phyloP scores from a whole-genome alignment of 2,797 vertebrate genomes.

The Gymnodraco acuticeps region DNA sequence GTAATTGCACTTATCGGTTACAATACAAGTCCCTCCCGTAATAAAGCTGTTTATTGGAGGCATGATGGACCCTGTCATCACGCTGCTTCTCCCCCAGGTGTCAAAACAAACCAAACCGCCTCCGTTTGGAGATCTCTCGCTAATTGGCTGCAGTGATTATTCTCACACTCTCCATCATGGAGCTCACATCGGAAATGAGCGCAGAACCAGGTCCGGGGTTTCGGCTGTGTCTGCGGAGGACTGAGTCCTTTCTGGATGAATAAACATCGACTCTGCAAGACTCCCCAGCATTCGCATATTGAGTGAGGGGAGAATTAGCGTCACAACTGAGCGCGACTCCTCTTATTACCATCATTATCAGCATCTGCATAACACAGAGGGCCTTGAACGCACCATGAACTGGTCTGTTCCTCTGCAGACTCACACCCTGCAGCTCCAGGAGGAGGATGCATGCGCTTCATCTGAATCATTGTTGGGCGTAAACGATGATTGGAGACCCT shows the following conservation, averaged over 20 bases:
- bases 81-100: slow-evolving; percentile 41
- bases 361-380: slow-evolving; percentile 73
- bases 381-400: slow-evolving; percentile 33
- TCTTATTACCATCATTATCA: slow-evolving; percentile 77
- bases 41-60: background rate
- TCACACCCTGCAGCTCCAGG: no score
- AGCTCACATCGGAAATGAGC: slow-evolving; percentile 33
- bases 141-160: slow-evolving; percentile 61
- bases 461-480: no score
- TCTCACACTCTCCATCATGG: slow-evolving; percentile 44
- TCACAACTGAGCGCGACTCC: slow-evolving; percentile 63
- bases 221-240: slow-evolving; percentile 56
- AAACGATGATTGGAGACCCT: no score
- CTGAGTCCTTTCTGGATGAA: slow-evolving; percentile 70
- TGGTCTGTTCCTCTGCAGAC: background rate
- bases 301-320: slow-evolving; percentile 64
- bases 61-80: background rate
- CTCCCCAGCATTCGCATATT: slow-evolving; percentile 63
- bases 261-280: slow-evolving; percentile 74
- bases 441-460: no score
- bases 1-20: no score
- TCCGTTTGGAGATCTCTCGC: slow-evolving; percentile 55
- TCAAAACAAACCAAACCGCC: slow-evolving; percentile 56
- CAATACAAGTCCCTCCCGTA: background rate
- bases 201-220: slow-evolving; percentile 17